Evolutionary conservation across 2,888 invertebrate genomes (phyloP), one percentile per base, ranked within the genome.

Genomic region (Dryobota labecula): DNA sequence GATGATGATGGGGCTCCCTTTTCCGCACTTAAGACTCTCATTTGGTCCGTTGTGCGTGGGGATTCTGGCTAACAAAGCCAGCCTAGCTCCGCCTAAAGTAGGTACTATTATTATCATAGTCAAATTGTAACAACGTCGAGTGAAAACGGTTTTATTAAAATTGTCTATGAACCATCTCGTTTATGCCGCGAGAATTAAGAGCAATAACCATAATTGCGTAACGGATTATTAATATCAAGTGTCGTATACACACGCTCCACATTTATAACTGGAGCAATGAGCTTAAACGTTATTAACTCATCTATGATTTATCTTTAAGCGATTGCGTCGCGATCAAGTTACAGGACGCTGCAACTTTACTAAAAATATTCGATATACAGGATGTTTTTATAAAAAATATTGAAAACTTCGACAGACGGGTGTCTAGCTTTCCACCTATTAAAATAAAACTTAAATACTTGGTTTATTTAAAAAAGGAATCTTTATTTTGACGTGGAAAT

Each of bases 151-250:
- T 74, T 69, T 61, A 69, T 62, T 58, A 33, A 66, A 63, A 70
- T 69, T 65, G 64, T 73, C 70, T 78, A 76, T 64, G 62, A 72
- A 67, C 76, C 45, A 51, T 68, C 66, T 70, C 60, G 64, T 67
- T 49, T 58, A 58, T 74, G 54, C 47, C 24, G 73, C 71, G 73
- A 78, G 77, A 88, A 90, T 90, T 87, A 87, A 85, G 76, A 83
- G 73, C 89, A 88, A 91, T 90, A 88, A 89, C 83, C 87, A 89
- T 90, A 89, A 87, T 90, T 89, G 84, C 83, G 85, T 85, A 90
- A 90, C 86, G 83, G 86, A 86, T 74, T 84, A 83, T 82, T 86
- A 83, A 80, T 84, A 87, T 83, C 75, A 80, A 81, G 72, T 61
- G 79, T 76, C 82, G 78, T 80, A 57, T 45, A 78, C 75, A 79